Evolutionary conservation across 2,888 invertebrate species (phyloP).

Genomic region (Argyresthia goedartella): DNA sequence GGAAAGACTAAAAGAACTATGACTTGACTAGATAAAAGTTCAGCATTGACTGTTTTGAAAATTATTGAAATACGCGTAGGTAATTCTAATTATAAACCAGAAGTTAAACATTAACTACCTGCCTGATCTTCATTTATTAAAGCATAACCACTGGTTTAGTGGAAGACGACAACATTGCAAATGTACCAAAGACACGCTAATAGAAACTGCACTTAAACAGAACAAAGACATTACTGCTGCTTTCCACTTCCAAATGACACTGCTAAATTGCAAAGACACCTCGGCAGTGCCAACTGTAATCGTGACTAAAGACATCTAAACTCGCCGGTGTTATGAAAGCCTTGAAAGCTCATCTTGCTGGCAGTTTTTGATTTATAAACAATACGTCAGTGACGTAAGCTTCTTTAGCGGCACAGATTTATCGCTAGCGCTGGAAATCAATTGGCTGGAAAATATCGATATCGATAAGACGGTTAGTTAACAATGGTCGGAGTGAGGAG

Average conservation of each 20-base stretch:
- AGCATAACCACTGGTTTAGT: too few relatives aligned
- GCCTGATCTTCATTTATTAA: too few relatives aligned
- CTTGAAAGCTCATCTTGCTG: conserved; percentile 23
- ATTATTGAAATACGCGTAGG: too few relatives aligned
- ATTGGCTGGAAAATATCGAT: conserved; percentile 23
- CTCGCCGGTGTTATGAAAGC: conserved; percentile 5
- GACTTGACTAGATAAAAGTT: too few relatives aligned
- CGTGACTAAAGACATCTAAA: neutral
- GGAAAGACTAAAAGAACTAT: too few relatives aligned
- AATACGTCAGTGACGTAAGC: conserved; percentile 69
- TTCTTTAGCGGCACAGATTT: conserved; percentile 68
- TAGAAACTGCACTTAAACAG: neutral
- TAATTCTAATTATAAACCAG: too few relatives aligned
- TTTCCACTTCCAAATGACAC: neutral
- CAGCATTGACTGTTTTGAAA: too few relatives aligned
- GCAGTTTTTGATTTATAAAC: conserved; percentile 63
- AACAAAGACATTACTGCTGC: neutral
- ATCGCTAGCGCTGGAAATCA: conserved; percentile 45
- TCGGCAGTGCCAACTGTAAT: neutral
- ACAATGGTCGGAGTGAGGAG: too few relatives aligned
- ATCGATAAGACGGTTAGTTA: conserved; percentile 12
- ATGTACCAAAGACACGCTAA: neutral
- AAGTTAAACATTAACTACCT: too few relatives aligned
- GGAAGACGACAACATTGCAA: too few relatives aligned
- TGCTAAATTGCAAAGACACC: neutral